Evolutionary conservation across 1,140 invertebrate species (phyloP).

Genomic region (Danaus melanippus): DNA sequence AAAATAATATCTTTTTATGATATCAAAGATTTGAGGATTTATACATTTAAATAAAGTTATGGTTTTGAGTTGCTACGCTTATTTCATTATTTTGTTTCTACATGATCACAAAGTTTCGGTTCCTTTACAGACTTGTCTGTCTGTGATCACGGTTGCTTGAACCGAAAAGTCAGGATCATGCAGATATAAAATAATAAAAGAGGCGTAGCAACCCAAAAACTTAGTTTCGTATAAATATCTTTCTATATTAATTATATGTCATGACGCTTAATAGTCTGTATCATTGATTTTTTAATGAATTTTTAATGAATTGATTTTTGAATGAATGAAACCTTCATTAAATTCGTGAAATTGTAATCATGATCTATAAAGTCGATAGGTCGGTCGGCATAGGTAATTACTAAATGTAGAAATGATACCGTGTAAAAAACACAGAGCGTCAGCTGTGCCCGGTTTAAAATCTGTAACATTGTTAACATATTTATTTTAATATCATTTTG

Average conservation of each 20-base stretch:
- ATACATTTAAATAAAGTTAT: no score
- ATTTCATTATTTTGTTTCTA: no score
- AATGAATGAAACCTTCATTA: conserved; percentile 17
- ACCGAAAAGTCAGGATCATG: no score
- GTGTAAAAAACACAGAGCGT: conserved; percentile 1
- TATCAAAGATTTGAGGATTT: no score
- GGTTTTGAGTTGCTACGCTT: no score
- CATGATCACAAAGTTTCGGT: no score
- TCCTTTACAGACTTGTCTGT: no score
- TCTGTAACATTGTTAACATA: conserved; percentile 4
- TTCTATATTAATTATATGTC: neutral
- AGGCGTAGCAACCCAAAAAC: no score
- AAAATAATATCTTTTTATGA: neutral
- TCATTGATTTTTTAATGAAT: neutral
- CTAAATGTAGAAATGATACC: conserved; percentile 12
- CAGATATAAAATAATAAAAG: no score
- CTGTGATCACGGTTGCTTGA: no score
- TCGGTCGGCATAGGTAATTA: conserved; percentile 9
- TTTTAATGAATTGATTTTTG: no score
- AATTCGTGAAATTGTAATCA: neutral
- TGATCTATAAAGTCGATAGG: conserved; percentile 7
- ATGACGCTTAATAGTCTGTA: neutral
- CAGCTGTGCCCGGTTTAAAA: conserved; percentile 8
- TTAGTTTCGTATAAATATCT: no score
- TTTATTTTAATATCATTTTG: neutral